phyloP scores from a whole-genome alignment of 1,140 invertebrate genomes.

The Trachelipus rathkii region DNA sequence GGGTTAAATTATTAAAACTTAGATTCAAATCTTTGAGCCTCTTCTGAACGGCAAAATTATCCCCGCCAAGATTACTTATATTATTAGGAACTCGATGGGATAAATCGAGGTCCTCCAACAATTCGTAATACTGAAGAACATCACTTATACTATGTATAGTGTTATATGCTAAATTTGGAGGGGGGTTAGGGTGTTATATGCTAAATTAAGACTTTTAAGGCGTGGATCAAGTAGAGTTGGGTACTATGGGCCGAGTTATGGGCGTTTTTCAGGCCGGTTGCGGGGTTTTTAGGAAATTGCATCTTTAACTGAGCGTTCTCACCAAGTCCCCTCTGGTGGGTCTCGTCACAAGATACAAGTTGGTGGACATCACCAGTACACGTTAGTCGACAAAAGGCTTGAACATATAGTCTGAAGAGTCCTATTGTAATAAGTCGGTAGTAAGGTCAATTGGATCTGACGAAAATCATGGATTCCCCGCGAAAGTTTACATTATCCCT shows the following conservation, averaged over 20 bases:
- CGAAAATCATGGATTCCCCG: too few species aligned
- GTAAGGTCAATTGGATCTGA: too few species aligned
- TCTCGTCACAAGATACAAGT: neutral
- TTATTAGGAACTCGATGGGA: neutral
- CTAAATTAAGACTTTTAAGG: neutral
- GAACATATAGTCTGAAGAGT: neutral
- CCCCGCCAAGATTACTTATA: neutral
- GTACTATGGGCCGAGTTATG: too few species aligned
- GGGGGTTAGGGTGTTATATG: neutral
- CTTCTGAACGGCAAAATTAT: neutral
- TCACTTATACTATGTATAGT: neutral
- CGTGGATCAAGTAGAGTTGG: neutral
- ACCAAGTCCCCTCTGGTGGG: neutral
- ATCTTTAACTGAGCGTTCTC: neutral
- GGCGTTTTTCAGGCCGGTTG: too few species aligned
- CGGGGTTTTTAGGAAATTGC: too few species aligned
- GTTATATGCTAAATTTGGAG: neutral
- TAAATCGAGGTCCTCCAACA: neutral
- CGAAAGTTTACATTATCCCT: too few species aligned
- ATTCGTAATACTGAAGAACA: neutral
- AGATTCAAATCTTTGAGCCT: slow-evolving; percentile 2
- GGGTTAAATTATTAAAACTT: neutral
- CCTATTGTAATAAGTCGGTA: neutral
- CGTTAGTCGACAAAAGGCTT: neutral
- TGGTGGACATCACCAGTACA: too few species aligned